Base-by-base conservation (phyloP, 2,797 vertebrate species). In the Myioborus miniatus region DNA sequence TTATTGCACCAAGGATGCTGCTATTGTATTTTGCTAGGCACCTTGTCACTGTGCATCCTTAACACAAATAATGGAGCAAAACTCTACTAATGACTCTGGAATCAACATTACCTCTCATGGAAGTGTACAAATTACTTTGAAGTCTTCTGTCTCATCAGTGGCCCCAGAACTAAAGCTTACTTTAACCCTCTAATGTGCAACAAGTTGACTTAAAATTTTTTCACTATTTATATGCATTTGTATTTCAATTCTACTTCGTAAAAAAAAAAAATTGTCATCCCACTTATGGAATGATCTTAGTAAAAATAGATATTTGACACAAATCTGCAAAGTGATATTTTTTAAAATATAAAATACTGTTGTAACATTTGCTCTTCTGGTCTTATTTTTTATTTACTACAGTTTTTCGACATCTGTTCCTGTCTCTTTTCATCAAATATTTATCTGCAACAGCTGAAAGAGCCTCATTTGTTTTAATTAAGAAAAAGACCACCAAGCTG, bases 401-500 rank as follows among this genome's bases (percentile, higher is more conserved):
- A 67, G 22, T 82, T 92, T 90, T 74, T 81, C 96, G n/a, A 98
- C 97, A 96, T 98, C 97, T 96, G 97, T 91, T 92, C 93, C 92
- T 97, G 95, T 96, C 93, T 97, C 91, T 96, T 96, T 97, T 96
- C 93, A 93, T 97, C 92, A 97, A 92, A 74, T 97, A 97, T 97
- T 98, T 97, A 98, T 97, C 97, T 97, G 96, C 67, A 96, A 97
- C 96, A 96, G 96, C 95, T 89, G 94, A 97, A 95, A 96, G 96
- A 94, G 94, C 89, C 93, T 92, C 52, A 49, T 97, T 97, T 98
- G 97, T 98, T 98, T 98, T 96, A 94, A 98, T 98, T 98, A 97
- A 98, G 97, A 97, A 93, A 97, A 97, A 97, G 98, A 98, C 98
- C 98, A 98, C 98, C 98, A 91, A 97, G 98, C 95, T 94, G 97